Percentiles rank a stretch among this genome's conserved stretches.
These are phyloP conservation scores for Monoplex corrugatus DNA, from an alignment of 2,888 invertebrate species.

Conservation along the genomic window DNA sequence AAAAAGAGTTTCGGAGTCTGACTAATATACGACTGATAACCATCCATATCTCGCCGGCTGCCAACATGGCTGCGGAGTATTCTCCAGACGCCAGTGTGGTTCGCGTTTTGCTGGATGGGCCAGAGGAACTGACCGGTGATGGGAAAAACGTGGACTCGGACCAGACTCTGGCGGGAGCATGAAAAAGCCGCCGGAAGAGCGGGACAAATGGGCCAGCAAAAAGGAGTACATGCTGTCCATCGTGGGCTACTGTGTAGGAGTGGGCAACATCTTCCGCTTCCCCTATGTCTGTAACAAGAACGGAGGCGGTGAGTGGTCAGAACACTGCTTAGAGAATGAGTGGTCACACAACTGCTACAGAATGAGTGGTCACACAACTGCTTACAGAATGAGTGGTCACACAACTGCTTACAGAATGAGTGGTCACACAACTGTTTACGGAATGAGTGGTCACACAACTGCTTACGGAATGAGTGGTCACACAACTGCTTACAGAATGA, in stretches of 20 bases:
- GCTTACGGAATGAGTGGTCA: too few species aligned
- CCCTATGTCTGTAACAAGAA: slow-evolving; percentile 52
- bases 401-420: too few species aligned
- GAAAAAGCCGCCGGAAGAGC: neutral
- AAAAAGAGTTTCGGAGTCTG: too few species aligned
- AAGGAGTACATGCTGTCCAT: slow-evolving; percentile 47
- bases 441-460: too few species aligned
- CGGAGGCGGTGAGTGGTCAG: slow-evolving; percentile 52
- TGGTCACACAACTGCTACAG: too few species aligned
- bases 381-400: too few species aligned
- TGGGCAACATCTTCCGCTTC: slow-evolving; percentile 51
- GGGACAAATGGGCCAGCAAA: slow-evolving; percentile 47
- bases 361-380: too few species aligned
- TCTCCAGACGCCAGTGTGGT: neutral
- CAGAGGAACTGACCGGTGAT: neutral
- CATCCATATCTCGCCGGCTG: neutral
- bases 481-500: too few species aligned
- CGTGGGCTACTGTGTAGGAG: slow-evolving; percentile 52
- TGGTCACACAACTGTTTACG: too few species aligned
- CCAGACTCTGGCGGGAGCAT: neutral
- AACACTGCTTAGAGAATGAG: too few species aligned
- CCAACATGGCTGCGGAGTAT: neutral
- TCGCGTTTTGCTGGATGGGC: neutral
- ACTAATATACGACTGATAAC: too few species aligned
- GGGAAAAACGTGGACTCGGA: neutral